Conservation (phyloP, 2,113 vertebrate genomes). For the Leptocoma aspasia region DNA sequence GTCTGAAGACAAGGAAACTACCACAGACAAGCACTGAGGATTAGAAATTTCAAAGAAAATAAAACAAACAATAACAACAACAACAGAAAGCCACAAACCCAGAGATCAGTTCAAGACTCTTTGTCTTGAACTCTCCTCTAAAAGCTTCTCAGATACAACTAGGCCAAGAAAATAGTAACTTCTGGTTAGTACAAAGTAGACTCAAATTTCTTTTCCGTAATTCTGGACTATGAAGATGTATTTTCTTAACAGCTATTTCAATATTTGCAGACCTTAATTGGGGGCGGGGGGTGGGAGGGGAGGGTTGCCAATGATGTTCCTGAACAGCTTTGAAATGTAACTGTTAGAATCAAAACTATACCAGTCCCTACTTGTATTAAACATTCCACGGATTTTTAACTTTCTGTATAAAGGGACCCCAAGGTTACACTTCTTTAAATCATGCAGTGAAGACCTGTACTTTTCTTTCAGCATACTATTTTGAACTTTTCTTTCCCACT, state of each 20-base stretch:
- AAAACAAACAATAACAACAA: background rate
- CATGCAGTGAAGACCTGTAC: background rate
- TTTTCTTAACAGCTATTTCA: background rate
- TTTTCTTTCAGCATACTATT: background rate
- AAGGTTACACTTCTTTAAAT: background rate
- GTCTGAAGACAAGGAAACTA: too few relatives aligned
- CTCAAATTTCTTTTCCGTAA: background rate
- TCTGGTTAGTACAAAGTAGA: background rate
- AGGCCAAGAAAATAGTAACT: background rate
- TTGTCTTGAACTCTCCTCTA: background rate
- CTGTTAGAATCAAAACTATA: background rate
- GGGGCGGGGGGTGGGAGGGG: accelerated
- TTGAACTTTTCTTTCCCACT: background rate
- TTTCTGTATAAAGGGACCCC: background rate
- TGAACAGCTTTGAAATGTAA: background rate
- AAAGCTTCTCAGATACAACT: background rate
- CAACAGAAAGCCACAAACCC: background rate
- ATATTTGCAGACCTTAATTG: background rate
- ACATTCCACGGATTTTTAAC: background rate
- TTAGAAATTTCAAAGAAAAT: too few relatives aligned
- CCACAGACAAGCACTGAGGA: too few relatives aligned
- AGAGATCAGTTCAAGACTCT: background rate
- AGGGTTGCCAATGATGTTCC: background rate
- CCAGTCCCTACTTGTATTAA: background rate
- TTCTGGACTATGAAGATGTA: accelerated